These are phyloP conservation scores for Opisthograptis luteolata DNA, from an alignment of 2,888 invertebrate genomes.

Conservation along the genomic window DNA sequence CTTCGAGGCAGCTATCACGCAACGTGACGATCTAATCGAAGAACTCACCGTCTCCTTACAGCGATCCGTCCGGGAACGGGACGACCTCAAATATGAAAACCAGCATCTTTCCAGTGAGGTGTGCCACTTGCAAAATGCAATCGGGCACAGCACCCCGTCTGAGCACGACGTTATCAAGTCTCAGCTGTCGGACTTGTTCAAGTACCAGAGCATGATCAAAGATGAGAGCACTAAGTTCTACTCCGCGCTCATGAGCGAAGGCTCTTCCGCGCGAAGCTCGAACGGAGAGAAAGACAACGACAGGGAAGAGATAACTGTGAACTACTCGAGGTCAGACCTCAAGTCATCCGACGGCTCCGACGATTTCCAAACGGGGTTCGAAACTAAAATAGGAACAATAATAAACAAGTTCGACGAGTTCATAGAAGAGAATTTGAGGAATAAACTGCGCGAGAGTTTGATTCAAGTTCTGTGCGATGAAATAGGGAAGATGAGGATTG, in stretches of 20 bases:
- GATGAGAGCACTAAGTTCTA: constrained; percentile 76
- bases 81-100: constrained; percentile 85
- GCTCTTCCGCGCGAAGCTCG: constrained; percentile 68
- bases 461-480: constrained; percentile 83
- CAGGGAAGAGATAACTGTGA: constrained; percentile 74
- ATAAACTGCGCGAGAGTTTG: constrained; percentile 81
- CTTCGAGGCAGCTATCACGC: constrained; percentile 87
- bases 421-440: constrained; percentile 72
- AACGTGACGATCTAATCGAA: constrained; percentile 89
- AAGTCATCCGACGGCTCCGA: constrained; percentile 66
- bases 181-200: constrained; percentile 75
- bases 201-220: constrained; percentile 72
- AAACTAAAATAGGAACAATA: constrained; percentile 60
- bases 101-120: constrained; percentile 86
- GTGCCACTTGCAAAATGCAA: constrained; percentile 70
- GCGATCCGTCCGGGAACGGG: constrained; percentile 85
- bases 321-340: constrained; percentile 72
- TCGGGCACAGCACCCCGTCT: constrained; percentile 54
- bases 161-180: constrained; percentile 72
- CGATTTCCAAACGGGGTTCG: constrained; percentile 70
- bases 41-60: constrained; percentile 89
- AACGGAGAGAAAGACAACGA: constrained; percentile 80
- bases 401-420: constrained; percentile 65
- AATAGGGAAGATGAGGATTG: constrained; percentile 74
- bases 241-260: constrained; percentile 72